Base-by-base conservation (phyloP, 2,113 vertebrate genomes). In the Engystomops pustulosus region DNA sequence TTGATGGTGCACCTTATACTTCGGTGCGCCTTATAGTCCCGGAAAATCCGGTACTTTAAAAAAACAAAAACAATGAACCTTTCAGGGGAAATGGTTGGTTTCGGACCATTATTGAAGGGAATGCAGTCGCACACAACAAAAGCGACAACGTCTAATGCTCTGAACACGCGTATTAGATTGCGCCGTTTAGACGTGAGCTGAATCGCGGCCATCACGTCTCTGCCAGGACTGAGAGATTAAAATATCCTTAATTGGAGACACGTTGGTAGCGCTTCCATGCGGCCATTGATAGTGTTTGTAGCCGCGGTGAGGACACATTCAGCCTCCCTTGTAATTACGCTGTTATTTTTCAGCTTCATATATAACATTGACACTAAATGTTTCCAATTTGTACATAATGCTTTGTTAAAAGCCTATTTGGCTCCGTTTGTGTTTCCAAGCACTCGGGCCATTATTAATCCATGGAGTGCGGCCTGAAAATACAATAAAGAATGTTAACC, bases 311-410 rank as follows among this genome's bases (percentile, higher is more conserved):
- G 34, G 38, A 38, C 36, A 9, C 32, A 38, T 41, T 51, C 82
- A 41, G n/a, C 44, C 72, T 68, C 20, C 27, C n/a, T 20, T 87
- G 78, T 87, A 87, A 86, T 83, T 88, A 85, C 45, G 88, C 87
- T 71, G 84, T 86, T 85, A 68, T 8, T 41, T 67, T 85, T 87
- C 74, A 70, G 32, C 55, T 87, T 89, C 84, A 85, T 70, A 84
- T 86, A 89, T 89, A 88, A 89, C 78, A 83, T 3, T 65, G 86
- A 88, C 85, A 71, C 85, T 87, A 89, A 89, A 89, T 88, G 88
- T 15, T 78, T 88, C 70, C 74, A 86, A 30, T 79, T 68, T 60
- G n/a, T 86, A 79, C 49, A 67, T 82, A 77, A 88, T 78, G 85
- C 72, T 85, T 79, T 89, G 88, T 89, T 89, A 84, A 88, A 90